Percentiles rank a stretch among this genome's conserved stretches.
Conservation (phyloP, 1,140 invertebrate genomes). For the Drosophila murphyi region DNA sequence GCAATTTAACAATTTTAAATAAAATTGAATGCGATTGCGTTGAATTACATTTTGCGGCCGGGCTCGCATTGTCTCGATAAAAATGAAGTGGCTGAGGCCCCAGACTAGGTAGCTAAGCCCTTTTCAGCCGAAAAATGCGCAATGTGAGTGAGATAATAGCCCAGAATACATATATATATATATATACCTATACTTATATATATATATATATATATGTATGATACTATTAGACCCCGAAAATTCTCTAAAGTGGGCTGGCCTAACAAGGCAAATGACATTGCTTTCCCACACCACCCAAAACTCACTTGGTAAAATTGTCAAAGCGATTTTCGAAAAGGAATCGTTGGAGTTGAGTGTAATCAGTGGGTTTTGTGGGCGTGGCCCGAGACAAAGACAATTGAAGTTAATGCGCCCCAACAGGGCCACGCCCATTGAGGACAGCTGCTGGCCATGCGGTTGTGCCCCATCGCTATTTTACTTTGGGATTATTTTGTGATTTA, state of each 20-base stretch:
- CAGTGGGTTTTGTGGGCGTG: slow-evolving; percentile 57
- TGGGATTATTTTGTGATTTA: slow-evolving; percentile 83
- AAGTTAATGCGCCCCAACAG: slow-evolving; percentile 63
- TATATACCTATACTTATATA: too few species aligned
- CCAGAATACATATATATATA: not conserved
- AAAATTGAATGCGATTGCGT: slow-evolving; percentile 75
- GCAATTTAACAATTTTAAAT: slow-evolving; percentile 74
- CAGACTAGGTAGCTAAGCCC: slow-evolving; percentile 21
- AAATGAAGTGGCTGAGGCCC: slow-evolving; percentile 43
- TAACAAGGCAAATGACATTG: slow-evolving; percentile 56
- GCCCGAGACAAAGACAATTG: slow-evolving; percentile 74
- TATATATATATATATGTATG: not conserved
- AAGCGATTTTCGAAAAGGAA: slow-evolving; percentile 53
- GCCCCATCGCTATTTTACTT: slow-evolving; percentile 76
- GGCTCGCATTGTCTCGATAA: slow-evolving; percentile 53
- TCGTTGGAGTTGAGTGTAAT: slow-evolving; percentile 25
- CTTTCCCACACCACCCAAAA: slow-evolving; percentile 12
- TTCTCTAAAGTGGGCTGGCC: slow-evolving; percentile 25
- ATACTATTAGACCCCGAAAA: slow-evolving; percentile 26
- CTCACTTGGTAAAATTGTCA: slow-evolving; percentile 37
- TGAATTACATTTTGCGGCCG: slow-evolving; percentile 70
- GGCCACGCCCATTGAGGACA: slow-evolving; percentile 35
- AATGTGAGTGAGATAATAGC: slow-evolving; percentile 16
- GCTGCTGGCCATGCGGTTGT: slow-evolving; percentile 35
- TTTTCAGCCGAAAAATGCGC: not conserved